Evolutionary conservation across 2,113 vertebrate species (phyloP).

Genomic region (Pandion haliaetus): DNA sequence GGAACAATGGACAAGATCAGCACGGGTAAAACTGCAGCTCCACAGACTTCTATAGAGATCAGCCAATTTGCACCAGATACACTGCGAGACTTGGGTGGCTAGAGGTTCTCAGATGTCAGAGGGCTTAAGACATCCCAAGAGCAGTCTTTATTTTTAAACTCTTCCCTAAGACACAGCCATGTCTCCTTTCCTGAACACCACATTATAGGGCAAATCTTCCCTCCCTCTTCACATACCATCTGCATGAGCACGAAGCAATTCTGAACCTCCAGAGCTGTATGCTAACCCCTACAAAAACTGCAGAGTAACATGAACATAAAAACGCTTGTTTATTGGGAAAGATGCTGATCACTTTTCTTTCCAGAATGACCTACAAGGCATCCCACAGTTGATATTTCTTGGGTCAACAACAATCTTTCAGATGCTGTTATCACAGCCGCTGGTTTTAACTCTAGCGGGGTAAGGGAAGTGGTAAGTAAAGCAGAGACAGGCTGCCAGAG

Average conservation of each 20-base stretch:
- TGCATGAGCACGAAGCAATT: fast-evolving
- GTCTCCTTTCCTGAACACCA: fast-evolving
- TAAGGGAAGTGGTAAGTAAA: not conserved
- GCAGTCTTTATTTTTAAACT: not conserved
- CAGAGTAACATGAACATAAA: fast-evolving
- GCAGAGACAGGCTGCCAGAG: not conserved
- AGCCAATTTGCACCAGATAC: not conserved
- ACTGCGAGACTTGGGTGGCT: not conserved
- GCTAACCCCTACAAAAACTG: not conserved
- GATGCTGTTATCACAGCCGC: not conserved
- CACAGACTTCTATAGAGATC: not conserved
- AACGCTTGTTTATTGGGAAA: not conserved
- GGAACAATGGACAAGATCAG: not conserved
- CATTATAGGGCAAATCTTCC: not conserved
- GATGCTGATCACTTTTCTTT: not conserved
- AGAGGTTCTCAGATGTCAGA: not conserved
- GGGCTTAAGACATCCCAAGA: not conserved
- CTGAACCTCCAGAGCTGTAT: not conserved
- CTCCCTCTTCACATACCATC: not conserved
- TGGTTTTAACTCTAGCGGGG: not conserved
- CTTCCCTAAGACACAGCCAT: not conserved
- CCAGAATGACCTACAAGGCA: not conserved
- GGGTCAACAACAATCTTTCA: not conserved
- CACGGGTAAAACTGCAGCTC: not conserved
- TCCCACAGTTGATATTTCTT: not conserved